These are phyloP conservation scores for Microcebus lehilahytsara DNA, from an alignment of 2,113 vertebrate species.

Conservation along the genomic window DNA sequence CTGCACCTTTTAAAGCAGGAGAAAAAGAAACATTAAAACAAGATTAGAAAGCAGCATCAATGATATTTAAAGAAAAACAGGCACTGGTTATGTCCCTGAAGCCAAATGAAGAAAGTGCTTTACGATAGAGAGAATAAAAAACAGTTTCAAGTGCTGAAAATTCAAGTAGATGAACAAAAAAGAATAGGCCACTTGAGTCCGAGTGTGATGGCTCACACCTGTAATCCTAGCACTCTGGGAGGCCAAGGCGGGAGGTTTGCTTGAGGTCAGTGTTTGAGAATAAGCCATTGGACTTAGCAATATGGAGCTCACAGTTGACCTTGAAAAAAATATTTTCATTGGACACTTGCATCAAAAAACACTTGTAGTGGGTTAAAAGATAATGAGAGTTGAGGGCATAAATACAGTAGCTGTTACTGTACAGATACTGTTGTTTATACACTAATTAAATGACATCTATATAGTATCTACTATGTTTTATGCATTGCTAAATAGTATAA, in stretches of 20 bases:
- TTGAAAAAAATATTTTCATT: constrained; percentile 13
- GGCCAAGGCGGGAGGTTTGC: no score
- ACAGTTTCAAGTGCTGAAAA: constrained; percentile 3
- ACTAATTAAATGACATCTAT: not conserved
- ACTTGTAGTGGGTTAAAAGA: not conserved
- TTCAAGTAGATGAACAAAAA: not conserved
- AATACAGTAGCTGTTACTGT: not conserved
- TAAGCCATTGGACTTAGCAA: not conserved
- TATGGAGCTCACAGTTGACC: not conserved
- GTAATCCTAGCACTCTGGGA: no score
- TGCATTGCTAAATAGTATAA: not conserved
- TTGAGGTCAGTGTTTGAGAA: no score
- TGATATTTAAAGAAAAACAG: not conserved
- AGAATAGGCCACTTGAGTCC: not conserved
- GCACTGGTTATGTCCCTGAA: not conserved
- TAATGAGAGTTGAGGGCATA: not conserved
- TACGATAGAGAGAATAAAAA: not conserved
- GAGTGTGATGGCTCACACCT: no score
- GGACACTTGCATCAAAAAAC: not conserved
- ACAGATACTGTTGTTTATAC: not conserved
- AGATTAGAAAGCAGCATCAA: not conserved
- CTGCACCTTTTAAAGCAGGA: not conserved
- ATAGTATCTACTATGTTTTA: not conserved
- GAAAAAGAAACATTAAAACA: not conserved
- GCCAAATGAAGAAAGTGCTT: constrained; percentile 1